Percentiles rank a stretch among this genome's conserved stretches.
Conservation (phyloP, 2,113 vertebrate genomes). For the Camelus dromedarius region DNA sequence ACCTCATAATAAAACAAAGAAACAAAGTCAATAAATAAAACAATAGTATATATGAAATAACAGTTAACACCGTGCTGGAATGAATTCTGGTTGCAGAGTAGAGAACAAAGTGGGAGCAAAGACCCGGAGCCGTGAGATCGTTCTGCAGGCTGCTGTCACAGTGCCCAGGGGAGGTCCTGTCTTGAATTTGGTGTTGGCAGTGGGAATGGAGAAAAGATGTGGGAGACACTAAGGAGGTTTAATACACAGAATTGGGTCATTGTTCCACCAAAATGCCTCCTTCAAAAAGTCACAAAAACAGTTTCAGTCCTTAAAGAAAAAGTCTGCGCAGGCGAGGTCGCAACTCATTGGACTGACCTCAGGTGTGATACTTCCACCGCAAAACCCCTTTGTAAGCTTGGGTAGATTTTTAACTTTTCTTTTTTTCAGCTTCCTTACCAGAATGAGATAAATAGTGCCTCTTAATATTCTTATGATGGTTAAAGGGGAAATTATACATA, state of each 20-base stretch:
- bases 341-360: neutral
- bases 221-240: neutral
- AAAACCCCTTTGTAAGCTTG: neutral
- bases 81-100: neutral
- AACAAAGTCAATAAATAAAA: slow-evolving; percentile 35
- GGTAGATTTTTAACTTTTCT: neutral
- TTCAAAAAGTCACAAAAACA: neutral
- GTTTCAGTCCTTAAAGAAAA: neutral
- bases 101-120: neutral
- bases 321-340: neutral
- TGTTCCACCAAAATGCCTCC: neutral
- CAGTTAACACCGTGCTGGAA: neutral
- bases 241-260: neutral
- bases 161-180: neutral
- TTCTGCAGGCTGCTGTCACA: neutral
- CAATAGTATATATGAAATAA: neutral
- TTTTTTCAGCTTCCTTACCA: neutral
- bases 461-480: neutral
- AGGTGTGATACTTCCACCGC: neutral
- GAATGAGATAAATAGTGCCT: neutral
- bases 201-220: neutral
- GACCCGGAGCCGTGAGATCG: too few species aligned
- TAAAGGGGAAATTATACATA: neutral
- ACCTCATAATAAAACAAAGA: neutral
- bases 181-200: neutral